Base-by-base conservation (phyloP, 2,113 vertebrate species). In the Calypte anna region DNA sequence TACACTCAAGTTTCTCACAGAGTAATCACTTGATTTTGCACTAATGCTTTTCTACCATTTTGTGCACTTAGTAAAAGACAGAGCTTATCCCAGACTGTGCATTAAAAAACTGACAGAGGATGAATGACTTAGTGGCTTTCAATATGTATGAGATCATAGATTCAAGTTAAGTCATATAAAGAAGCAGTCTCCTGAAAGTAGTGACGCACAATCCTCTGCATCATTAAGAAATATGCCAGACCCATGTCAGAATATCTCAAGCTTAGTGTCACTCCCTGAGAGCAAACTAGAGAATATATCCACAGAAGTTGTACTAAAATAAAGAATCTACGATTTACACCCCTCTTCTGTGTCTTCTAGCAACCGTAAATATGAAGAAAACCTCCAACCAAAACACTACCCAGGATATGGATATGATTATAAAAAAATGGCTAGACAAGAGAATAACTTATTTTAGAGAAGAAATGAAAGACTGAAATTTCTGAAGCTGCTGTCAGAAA, bases 71-170 rank as follows among this genome's bases (percentile, higher is more conserved):
- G n/a, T 72, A 36, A 93, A 89, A 87, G 30, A 85, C 33, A 33
- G 44, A 79, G 23, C 38, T 88, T 62, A 77, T 48, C 18, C 57
- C 55, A 90, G 59, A 80, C n/a, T 20, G 13, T 27, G 38, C 28
- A 40, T 61, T 82, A 93, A 76, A 83, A 50, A 22, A 7, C 18
- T 3, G 46, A 63, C 59, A 82, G 44, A 61, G 33, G 89, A 82
- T n/a, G 86, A 88, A 74, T 81, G 10, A 82, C 67, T 85, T 85
- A 74, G 12, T 88, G 77, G 43, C 59, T 88, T 91, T 74, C 85
- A 90, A 23, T 84, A 90, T 55, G 30, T 82, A 85, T 88, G 90
- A 92, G 85, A 94, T 91, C 90, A 93, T 28, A 55, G 38, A 59
- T 91, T 93, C 85, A 74, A 87, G 84, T 67, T 88, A 91, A 82